phyloP scores from a whole-genome alignment of 35 echinoderm and acorn worm species.

The Chiridota heheva region DNA sequence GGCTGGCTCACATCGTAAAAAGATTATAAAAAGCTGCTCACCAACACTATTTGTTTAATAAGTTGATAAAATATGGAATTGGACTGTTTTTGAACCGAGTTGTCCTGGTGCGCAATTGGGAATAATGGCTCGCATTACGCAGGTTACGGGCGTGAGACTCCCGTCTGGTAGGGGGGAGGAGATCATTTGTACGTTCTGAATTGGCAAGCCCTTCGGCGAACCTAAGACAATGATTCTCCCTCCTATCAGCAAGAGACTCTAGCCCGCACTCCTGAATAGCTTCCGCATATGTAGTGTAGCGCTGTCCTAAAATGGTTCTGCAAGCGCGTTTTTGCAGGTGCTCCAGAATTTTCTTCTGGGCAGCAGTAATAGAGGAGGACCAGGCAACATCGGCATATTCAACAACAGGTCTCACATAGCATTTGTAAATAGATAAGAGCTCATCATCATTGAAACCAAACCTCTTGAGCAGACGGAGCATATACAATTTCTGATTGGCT shows the following conservation, averaged over 20 bases:
- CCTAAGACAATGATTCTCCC: constrained; percentile 23
- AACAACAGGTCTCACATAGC: constrained; percentile 9
- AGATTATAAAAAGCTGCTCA: constrained; percentile 12
- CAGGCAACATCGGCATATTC: constrained; percentile 12
- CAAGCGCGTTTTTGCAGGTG: constrained; percentile 25
- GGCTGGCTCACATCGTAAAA: constrained; percentile 2
- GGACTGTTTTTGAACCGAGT: constrained; percentile 18
- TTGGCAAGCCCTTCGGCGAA: constrained; percentile 25
- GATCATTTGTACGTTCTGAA: constrained; percentile 30
- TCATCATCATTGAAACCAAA: constrained; percentile 14
- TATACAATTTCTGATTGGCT: constrained; percentile 26
- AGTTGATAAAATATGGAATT: constrained; percentile 1
- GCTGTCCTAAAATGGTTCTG: neutral
- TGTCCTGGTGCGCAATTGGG: neutral
- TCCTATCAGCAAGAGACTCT: constrained; percentile 9
- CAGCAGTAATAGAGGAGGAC: neutral
- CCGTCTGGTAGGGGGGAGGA: constrained; percentile 26
- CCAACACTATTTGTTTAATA: constrained; percentile 9
- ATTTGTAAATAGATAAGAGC: constrained; percentile 7
- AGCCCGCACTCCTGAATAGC: neutral
- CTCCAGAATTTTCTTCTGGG: constrained; percentile 17
- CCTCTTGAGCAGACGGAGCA: constrained; percentile 12
- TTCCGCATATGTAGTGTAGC: neutral
- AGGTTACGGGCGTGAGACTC: constrained; percentile 28
- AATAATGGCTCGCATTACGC: neutral